Evolutionary conservation across 2,888 invertebrate species (phyloP), one percentile per base, ranked within the genome.

Genomic region (Ichneumoninae sp.): DNA sequence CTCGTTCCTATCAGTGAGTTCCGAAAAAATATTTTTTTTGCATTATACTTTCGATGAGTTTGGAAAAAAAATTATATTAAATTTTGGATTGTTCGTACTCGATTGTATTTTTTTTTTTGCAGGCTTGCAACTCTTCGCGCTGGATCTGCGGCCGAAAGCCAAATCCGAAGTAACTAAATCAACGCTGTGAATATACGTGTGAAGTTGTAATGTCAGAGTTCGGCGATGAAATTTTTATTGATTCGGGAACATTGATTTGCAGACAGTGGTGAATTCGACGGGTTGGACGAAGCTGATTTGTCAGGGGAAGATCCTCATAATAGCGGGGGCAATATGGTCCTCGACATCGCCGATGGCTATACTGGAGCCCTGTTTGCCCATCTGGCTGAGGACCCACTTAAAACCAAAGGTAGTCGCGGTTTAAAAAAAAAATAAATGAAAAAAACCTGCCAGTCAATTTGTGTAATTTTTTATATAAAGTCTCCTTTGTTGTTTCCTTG

Each of bases 321-420:
- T 95, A 80, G 94, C 95, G 7, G 95, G 96, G 72, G 96, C 96
- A 1, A 96, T 98, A 86, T 96, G 96, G 94, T 94, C 97, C 44
- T 97, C 97, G 16, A 97, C 97, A 0, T 96, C 97, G 16, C 96
- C 97, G 0, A 97, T 98, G 96, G 97, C 97, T 0, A 96, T 97
- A 86, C 92, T 98, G 86, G 98, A 98, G 91, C 97, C 97, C 0
- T 97, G 97, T 84, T 94, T 98, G 19, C 98, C 97, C 0, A 95
- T 97, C 89, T 98, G 97, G 97, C 93, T 97, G 57, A 95, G 97
- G 91, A 95, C 95, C 16, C 95, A 95, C 78, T 94, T 97, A 86
- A 94, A 96, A 87, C 96, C 96, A 0, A 94, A 94, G 95, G 96
- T n/a, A n/a, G n/a, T n/a, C n/a, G n/a, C n/a, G n/a, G n/a, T n/a